These are phyloP conservation scores for Cyclophora albipunctata DNA, from an alignment of 2,888 invertebrate genomes.

Conservation along the genomic window DNA sequence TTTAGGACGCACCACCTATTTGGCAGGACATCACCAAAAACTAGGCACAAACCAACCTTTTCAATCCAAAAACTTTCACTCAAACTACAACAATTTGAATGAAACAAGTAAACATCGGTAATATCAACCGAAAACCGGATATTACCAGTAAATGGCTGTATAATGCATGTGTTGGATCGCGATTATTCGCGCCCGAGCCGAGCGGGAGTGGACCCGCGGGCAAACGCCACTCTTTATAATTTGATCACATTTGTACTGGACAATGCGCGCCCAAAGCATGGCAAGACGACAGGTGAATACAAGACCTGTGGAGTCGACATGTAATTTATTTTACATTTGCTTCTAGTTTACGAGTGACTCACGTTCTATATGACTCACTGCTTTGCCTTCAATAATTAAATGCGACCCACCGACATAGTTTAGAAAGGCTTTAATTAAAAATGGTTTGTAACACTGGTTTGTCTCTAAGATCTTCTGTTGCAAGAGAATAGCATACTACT, in stretches of 20 bases:
- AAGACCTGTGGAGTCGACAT: conserved; percentile 28
- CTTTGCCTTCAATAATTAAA: not conserved
- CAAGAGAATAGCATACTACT: no score
- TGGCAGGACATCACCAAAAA: no score
- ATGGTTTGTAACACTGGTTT: no score
- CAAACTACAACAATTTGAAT: conserved; percentile 9
- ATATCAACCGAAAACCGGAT: conserved; percentile 12
- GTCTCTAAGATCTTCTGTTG: no score
- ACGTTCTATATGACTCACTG: conserved; percentile 23
- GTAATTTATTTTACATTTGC: no score
- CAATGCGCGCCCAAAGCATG: conserved; percentile 66
- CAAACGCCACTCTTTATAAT: conserved; percentile 68
- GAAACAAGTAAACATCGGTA: conserved; percentile 14
- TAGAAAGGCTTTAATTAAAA: no score
- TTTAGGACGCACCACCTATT: no score
- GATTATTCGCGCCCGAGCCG: conserved; percentile 54
- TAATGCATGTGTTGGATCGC: conserved; percentile 39
- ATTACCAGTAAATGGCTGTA: conserved; percentile 29
- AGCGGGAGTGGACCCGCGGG: conserved; percentile 43
- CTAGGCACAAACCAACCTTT: no score
- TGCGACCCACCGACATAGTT: no score
- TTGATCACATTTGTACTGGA: conserved; percentile 74
- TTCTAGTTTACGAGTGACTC: not conserved
- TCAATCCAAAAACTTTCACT: not conserved
- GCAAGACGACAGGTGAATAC: conserved; percentile 50